These are phyloP conservation scores for Bujurquina vittata DNA, from an alignment of 2,113 vertebrate genomes.

Conservation along the genomic window DNA sequence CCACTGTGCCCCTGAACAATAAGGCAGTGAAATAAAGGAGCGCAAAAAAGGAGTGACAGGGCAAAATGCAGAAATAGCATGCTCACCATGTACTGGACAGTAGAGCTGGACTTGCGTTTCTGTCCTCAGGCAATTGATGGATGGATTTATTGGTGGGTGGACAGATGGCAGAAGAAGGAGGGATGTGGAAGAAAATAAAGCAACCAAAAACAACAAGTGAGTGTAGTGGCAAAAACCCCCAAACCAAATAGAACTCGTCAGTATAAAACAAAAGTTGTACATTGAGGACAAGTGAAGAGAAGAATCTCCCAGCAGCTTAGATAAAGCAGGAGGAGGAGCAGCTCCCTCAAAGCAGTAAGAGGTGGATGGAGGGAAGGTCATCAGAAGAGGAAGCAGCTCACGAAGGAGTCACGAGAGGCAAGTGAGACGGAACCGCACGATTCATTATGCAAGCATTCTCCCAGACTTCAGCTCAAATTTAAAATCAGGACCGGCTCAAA, in stretches of 20 bases:
- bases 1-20: background rate
- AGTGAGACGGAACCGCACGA: background rate
- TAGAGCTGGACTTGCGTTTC: conserved; percentile 85
- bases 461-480: conserved; percentile 12
- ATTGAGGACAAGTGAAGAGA: background rate
- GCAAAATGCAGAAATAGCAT: conserved; percentile 54
- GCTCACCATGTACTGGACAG: conserved; percentile 84
- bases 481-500: background rate
- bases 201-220: conserved; percentile 53
- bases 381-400: background rate
- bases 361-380: background rate
- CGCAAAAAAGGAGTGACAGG: background rate
- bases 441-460: background rate
- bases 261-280: background rate
- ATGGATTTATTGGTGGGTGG: conserved; percentile 43
- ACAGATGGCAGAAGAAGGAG: conserved; percentile 15
- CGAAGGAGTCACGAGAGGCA: background rate
- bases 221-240: conserved; percentile 8
- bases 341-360: background rate
- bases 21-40: background rate
- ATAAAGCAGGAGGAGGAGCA: background rate
- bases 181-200: conserved; percentile 23
- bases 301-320: background rate
- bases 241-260: background rate
- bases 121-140: conserved; percentile 66